Base-by-base conservation (phyloP, 2,888 invertebrate genomes). In the Schizotus pectinicornis region DNA sequence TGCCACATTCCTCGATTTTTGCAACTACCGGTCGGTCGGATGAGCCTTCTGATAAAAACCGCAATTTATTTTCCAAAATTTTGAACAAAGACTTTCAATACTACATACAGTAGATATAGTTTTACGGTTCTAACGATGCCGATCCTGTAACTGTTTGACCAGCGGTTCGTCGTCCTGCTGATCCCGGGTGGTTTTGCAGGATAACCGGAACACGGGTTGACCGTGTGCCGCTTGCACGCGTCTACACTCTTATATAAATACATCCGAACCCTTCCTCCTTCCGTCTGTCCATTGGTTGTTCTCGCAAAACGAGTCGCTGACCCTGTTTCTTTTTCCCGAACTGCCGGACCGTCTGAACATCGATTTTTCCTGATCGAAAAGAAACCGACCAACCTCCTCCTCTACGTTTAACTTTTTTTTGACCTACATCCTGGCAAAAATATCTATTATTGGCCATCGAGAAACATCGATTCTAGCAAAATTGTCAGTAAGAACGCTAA, bases 1-100 rank as follows among this genome's bases (percentile, higher is more conserved):
- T 89, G 85, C 22, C 22, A 22, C 22, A 22, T 22, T 22, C 22
- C 22, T 22, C 22, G 5, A 22, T 22, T 22, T 22, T 22, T 5
- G 2, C 22, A 22, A 22, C 2, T 22, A 22, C 5, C 22, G 2
- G 22, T 22, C 22, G 2, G 22, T 22, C 5, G 22, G 22, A 5
- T 22, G 22, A 22, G 22, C 22, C 5, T 2, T 22, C 22, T 22
- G 22, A 22, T 5, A 22, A 22, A 22, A 22, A 22, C 22, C 22
- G 22, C 22, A 22, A 22, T 22, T 22, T 5, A 22, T 22, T 22
- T 22, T 22, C 5, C 22, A 22, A 22, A 22, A 22, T 22, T 22
- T 22, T 2, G 2, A 22, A 22, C 22, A n/a, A n/a, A n/a, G n/a
- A n/a, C n/a, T n/a, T n/a, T n/a, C n/a, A n/a, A n/a, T n/a, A n/a